Conservation (phyloP, 2,888 invertebrate genomes). For the Ichneumoninae sp. region DNA sequence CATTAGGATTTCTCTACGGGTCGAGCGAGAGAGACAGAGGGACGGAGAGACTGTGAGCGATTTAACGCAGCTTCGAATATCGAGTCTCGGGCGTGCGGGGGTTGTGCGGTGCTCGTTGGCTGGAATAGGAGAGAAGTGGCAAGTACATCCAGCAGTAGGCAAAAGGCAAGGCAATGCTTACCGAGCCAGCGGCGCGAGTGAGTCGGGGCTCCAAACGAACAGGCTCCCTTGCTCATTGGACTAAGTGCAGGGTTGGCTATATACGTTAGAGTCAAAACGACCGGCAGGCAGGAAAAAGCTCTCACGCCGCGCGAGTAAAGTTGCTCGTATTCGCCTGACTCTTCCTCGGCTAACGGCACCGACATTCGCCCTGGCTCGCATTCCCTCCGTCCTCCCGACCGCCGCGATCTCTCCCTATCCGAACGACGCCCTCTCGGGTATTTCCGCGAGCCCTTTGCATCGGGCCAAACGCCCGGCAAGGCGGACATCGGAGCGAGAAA, state of each 20-base stretch:
- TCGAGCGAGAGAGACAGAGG: background rate
- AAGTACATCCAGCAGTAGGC: conserved; percentile 49
- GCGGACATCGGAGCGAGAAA: conserved; percentile 42
- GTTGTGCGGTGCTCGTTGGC: conserved; percentile 5
- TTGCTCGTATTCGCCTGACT: conserved; percentile 65
- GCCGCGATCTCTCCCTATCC: too few species aligned
- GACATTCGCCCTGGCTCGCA: too few species aligned
- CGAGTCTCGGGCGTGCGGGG: conserved; percentile 46
- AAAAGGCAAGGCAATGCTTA: conserved; percentile 40
- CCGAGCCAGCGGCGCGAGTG: conserved; percentile 24
- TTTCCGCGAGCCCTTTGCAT: conserved; percentile 31
- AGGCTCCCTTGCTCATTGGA: conserved; percentile 61
- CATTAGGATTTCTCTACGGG: conserved; percentile 55
- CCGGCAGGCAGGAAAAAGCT: conserved; percentile 66
- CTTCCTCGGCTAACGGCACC: conserved; percentile 61
- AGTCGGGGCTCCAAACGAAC: conserved; percentile 43
- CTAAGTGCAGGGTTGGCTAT: conserved; percentile 58
- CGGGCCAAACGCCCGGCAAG: conserved; percentile 47
- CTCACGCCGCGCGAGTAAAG: conserved; percentile 65
- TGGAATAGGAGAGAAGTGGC: conserved; percentile 50
- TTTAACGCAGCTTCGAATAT: conserved; percentile 65
- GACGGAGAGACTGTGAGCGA: conserved; percentile 24
- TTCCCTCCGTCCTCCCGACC: background rate
- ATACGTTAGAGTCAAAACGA: conserved; percentile 53
- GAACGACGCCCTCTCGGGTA: conserved; percentile 37